Evolutionary conservation across 2,113 vertebrate genomes (phyloP).

Genomic region (Pomatostomus ruficeps): DNA sequence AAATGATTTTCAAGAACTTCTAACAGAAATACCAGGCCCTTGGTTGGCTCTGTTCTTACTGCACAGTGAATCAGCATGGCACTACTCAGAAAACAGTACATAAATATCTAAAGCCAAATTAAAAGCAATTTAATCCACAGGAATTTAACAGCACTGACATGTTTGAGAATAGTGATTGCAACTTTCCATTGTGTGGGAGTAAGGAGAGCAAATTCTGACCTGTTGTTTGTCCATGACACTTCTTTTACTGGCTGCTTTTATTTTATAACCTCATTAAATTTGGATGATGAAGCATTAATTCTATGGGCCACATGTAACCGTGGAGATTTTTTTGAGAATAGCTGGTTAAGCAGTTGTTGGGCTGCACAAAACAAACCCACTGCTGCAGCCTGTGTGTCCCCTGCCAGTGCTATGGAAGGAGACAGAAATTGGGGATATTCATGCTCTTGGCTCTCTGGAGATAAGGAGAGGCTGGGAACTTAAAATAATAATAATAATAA

Average conservation of each 20-base stretch:
- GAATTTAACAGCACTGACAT: slow-evolving; percentile 26
- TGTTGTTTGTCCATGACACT: slow-evolving; percentile 40
- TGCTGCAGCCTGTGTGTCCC: not conserved
- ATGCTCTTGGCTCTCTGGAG: not conserved
- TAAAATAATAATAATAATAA: not conserved
- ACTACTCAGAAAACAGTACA: slow-evolving; percentile 35
- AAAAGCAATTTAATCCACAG: slow-evolving; percentile 41
- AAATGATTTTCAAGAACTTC: not conserved
- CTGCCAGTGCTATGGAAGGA: not conserved
- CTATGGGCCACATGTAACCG: not conserved
- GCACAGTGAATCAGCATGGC: not conserved
- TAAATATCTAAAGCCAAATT: slow-evolving; percentile 40
- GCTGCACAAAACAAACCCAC: not conserved
- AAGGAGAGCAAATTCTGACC: not conserved
- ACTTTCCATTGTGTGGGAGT: slow-evolving; percentile 13
- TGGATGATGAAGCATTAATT: slow-evolving; percentile 46
- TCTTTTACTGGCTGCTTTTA: slow-evolving; percentile 52
- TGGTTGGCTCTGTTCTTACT: not conserved
- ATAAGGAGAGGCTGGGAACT: not conserved
- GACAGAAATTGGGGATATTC: not conserved
- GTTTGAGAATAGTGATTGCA: slow-evolving; percentile 19
- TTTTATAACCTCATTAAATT: slow-evolving; percentile 55
- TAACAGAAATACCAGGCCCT: not conserved
- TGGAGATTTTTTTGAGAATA: not conserved
- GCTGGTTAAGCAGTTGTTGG: not conserved